Base-by-base conservation (phyloP, 2,888 invertebrate genomes). In the Erebia epiphron region DNA sequence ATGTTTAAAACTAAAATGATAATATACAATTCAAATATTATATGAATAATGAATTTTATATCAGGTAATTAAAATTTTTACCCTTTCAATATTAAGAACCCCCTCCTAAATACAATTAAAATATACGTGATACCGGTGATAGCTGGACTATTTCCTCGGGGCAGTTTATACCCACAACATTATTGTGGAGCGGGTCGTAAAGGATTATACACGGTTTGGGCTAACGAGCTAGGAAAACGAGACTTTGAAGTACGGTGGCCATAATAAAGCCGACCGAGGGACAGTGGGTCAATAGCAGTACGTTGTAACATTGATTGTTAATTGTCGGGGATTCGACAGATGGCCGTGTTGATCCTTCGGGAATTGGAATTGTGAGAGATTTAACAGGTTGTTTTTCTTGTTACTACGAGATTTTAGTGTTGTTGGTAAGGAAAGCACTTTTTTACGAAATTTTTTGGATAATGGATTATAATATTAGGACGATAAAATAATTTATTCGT, bases 131-230 rank as follows among this genome's bases (percentile, higher is more conserved):
- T 1, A 16, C 26, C n/a, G n/a, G 57, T 41, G 63, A 26, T 26
- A 50, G 35, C 50, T 16, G 1, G 16, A 41, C 16, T 52, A 64
- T 35, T 52, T 52, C 35, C 26, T 52, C 11, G 21, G 63, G 63
- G 16, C 65, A 41, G 54, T 65, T 54, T 35, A 49, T 49, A 57
- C 58, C 18, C 49, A 58, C 49, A 26, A 58, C n/a, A 67, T 56
- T 43, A 60, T 67, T 58, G 74, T 76, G 73, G 74, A 76, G 75
- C 78, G 77, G 78, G 77, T 80, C 77, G 79, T 85, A 86, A 86
- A 82, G 81, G 80, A 83, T 84, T 83, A 84, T 83, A 82, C 83
- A 80, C 83, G 79, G 77, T 79, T 79, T 74, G 74, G 76, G 76
- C 77, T 81, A 82, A 83, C 81, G 81, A 81, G 79, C 76, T 77